A percentile compares a stretch with the other conserved stretches of the same genome.
These are phyloP conservation scores for Theodoxus fluviatilis DNA, from an alignment of 2,888 invertebrate species.

Conservation along the genomic window DNA sequence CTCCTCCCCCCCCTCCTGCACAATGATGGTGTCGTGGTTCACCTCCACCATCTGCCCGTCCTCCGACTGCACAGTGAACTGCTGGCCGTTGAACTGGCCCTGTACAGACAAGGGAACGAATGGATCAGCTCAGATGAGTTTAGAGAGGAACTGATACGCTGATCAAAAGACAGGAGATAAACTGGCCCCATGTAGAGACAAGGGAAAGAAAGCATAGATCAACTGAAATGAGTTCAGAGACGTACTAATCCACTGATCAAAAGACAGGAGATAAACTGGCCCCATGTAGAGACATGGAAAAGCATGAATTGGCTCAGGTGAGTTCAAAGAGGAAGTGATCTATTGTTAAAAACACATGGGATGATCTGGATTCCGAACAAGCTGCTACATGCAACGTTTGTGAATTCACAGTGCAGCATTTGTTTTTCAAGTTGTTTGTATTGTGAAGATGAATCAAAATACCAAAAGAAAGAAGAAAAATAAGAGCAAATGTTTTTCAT, in stretches of 20 bases:
- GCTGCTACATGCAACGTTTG: no score
- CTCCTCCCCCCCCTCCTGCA: conserved; percentile 56
- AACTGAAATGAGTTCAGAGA: not conserved
- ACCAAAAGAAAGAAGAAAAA: no score
- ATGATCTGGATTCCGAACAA: no score
- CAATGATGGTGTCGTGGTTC: conserved; percentile 57
- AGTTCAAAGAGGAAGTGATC: not conserved
- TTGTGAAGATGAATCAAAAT: no score
- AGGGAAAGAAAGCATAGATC: not conserved
- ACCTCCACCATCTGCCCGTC: conserved; percentile 49
- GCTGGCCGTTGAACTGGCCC: conserved; percentile 37
- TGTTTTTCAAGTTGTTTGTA: no score
- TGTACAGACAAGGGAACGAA: conserved; percentile 23
- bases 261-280: not conserved
- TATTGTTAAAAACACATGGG: not conserved
- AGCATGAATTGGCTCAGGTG: not conserved
- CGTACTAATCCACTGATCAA: not conserved
- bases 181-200: conserved; percentile 1
- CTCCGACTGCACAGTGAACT: conserved; percentile 45
- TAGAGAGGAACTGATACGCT: not conserved
- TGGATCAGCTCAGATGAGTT: not conserved
- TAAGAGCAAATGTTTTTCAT: no score
- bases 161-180: not conserved
- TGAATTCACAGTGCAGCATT: no score
- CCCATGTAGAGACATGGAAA: conserved; percentile 5